These are phyloP conservation scores for Aplodontia rufa DNA, from an alignment of 2,113 vertebrate species.

Conservation along the genomic window DNA sequence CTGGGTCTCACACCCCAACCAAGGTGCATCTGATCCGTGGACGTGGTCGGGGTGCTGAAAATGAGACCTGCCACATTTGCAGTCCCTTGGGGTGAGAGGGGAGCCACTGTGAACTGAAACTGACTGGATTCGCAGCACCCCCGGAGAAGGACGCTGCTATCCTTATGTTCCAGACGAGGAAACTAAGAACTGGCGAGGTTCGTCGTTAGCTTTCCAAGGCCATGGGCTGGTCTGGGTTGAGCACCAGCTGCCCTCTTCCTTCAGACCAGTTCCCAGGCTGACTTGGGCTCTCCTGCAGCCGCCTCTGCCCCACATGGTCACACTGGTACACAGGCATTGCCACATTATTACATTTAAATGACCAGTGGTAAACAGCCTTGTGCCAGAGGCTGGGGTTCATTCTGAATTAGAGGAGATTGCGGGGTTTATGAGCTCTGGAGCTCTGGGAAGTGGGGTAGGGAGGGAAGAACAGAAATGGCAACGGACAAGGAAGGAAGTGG, in stretches of 20 bases:
- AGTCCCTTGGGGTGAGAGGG: not conserved
- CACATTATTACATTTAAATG: rapidly evolving
- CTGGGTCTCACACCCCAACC: rapidly evolving
- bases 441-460: too few relatives aligned
- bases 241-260: not conserved
- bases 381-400: not conserved
- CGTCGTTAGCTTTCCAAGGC: rapidly evolving
- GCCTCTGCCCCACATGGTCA: not conserved
- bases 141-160: rapidly evolving
- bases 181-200: rapidly evolving
- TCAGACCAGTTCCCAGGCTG: too few relatives aligned
- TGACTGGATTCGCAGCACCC: not conserved
- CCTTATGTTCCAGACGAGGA: not conserved
- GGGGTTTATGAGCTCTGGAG: not conserved
- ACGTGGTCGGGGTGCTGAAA: rapidly evolving
- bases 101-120: rapidly evolving
- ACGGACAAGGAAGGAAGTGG: rapidly evolving
- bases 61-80: too few relatives aligned
- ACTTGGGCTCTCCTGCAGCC: not conserved
- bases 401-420: not conserved
- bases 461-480: too few relatives aligned
- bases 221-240: rapidly evolving
- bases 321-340: not conserved
- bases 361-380: rapidly evolving
- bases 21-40: rapidly evolving